These are phyloP conservation scores for Argya squamiceps DNA, from an alignment of 2,797 vertebrate genomes.

Conservation along the genomic window DNA sequence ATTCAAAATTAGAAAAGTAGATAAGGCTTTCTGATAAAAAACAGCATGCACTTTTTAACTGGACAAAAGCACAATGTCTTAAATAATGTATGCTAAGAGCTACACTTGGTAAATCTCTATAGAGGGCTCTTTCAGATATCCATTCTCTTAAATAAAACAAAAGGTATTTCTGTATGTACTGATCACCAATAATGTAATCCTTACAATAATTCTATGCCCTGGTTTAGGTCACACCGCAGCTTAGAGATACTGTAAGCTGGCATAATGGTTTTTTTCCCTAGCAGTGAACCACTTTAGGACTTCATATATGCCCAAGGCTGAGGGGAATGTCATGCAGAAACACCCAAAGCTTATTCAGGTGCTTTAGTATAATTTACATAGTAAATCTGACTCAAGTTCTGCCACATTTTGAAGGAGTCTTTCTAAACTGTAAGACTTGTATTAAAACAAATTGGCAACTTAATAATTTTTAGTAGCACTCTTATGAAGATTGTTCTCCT, in stretches of 20 bases:
- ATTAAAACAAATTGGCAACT: neutral
- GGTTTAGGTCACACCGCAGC: neutral
- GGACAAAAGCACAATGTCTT: neutral
- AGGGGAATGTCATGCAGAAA: neutral
- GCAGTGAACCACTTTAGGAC: neutral
- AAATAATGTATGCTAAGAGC: neutral
- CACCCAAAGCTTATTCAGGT: neutral
- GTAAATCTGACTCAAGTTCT: neutral
- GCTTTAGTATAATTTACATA: neutral
- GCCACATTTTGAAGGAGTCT: neutral
- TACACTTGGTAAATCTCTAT: neutral
- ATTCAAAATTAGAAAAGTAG: neutral
- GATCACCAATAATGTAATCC: neutral
- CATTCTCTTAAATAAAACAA: neutral
- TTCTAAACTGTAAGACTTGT: neutral
- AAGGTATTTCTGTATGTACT: neutral
- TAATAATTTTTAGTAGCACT: neutral
- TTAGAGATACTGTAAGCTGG: neutral
- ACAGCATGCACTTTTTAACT: neutral
- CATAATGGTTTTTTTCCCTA: neutral
- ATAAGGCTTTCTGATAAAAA: neutral
- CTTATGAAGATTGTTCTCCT: neutral
- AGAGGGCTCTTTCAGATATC: neutral
- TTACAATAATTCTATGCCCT: neutral
- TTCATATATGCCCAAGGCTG: neutral